These are phyloP conservation scores for Andrena fulva DNA, from an alignment of 2,888 invertebrate genomes.

Conservation along the genomic window DNA sequence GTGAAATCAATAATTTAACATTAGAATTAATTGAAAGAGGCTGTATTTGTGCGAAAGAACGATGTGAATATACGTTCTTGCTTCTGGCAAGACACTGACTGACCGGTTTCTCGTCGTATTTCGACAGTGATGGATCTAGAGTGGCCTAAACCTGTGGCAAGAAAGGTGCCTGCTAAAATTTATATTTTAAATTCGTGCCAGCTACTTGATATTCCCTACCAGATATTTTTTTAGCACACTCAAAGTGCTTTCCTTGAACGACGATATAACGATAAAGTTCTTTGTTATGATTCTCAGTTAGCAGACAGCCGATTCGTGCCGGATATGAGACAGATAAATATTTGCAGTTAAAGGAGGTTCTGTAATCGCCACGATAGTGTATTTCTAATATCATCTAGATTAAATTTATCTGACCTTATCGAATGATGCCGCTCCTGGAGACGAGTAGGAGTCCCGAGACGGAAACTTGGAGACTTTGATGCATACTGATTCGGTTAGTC, in stretches of 20 bases:
- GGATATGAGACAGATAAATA: neutral
- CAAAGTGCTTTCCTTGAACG: neutral
- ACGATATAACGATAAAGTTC: neutral
- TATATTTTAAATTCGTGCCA: neutral
- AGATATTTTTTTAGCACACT: neutral
- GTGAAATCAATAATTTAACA: neutral
- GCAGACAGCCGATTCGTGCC: neutral
- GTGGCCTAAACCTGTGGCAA: conserved; percentile 43
- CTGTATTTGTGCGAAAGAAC: conserved; percentile 33
- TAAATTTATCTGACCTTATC: conserved; percentile 25
- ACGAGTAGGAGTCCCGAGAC: conserved; percentile 17
- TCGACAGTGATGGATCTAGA: conserved; percentile 65
- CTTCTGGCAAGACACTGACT: conserved; percentile 55
- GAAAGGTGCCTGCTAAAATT: conserved; percentile 4
- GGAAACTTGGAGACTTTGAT: conserved; percentile 31
- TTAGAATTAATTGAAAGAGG: neutral
- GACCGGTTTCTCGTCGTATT: conserved; percentile 64
- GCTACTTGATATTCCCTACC: neutral
- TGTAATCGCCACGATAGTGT: neutral
- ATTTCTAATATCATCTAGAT: conserved; percentile 20
- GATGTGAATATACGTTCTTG: conserved; percentile 45
- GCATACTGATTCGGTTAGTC: conserved; percentile 70
- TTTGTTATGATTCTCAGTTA: neutral
- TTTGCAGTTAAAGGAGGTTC: neutral
- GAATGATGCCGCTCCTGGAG: conserved; percentile 55